These are phyloP conservation scores for Anodontia alba DNA, from an alignment of 2,888 invertebrate genomes.

Conservation along the genomic window DNA sequence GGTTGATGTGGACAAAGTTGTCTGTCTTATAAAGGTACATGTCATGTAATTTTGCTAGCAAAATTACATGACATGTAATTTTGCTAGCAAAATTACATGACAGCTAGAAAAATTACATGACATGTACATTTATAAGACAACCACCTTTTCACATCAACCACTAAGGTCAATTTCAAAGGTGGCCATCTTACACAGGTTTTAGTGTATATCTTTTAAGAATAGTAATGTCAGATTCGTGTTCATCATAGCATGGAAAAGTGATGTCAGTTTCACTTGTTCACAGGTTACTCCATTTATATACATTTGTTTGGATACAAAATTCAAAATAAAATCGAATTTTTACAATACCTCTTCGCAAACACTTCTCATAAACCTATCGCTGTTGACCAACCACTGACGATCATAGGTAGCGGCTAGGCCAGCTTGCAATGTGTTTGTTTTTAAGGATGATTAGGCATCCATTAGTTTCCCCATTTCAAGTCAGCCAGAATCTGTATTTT, in stretches of 20 bases:
- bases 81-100: no score
- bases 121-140: no score
- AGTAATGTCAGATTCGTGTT: no score
- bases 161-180: no score
- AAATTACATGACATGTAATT: no score
- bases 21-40: no score
- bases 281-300: constrained; percentile 16
- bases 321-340: constrained; percentile 41
- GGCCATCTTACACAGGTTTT: no score
- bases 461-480: constrained; percentile 58
- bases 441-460: constrained; percentile 58
- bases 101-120: no score
- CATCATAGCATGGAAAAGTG: not conserved
- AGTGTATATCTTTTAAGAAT: no score
- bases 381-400: constrained; percentile 18
- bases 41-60: no score
- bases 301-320: constrained; percentile 1
- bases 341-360: constrained; percentile 55
- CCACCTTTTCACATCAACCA: no score
- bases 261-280: not conserved
- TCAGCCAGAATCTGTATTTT: constrained; percentile 35
- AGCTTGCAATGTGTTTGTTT: constrained; percentile 8
- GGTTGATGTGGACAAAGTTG: no score
- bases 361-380: constrained; percentile 21
- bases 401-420: constrained; percentile 21